Conservation (phyloP, 2,797 vertebrate genomes). For the Micrastur ruficollis region DNA sequence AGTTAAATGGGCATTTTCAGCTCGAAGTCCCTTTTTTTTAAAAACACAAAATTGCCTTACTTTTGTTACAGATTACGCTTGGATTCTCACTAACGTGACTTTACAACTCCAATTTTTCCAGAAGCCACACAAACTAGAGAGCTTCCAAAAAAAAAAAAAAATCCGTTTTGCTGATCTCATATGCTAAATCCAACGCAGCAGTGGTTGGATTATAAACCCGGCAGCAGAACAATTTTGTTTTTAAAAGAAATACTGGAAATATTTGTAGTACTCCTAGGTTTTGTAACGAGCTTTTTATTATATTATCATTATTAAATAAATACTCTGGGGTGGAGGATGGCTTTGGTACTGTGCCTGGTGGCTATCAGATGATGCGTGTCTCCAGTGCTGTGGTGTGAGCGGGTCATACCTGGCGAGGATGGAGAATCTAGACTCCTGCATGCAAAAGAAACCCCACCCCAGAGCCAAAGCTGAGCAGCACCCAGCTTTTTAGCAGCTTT, state of each 20-base stretch:
- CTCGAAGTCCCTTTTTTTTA: neutral
- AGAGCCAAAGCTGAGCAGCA: neutral
- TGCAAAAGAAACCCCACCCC: neutral
- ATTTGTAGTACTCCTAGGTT: slow-evolving; percentile 22
- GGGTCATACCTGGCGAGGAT: neutral
- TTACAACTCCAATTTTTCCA: slow-evolving; percentile 9
- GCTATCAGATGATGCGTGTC: neutral
- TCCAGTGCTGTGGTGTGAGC: neutral
- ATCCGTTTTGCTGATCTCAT: neutral
- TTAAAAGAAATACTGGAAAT: slow-evolving; percentile 26
- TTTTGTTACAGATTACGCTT: slow-evolving; percentile 48
- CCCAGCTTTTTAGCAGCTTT: neutral
- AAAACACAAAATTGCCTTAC: slow-evolving; percentile 52
- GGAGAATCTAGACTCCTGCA: neutral
- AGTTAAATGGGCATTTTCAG: slow-evolving; percentile 32
- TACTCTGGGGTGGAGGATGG: neutral
- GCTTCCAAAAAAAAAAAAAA: neutral
- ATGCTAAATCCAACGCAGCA: neutral
- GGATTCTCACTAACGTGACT: neutral
- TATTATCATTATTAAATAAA: neutral
- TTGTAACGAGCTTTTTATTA: slow-evolving; percentile 18
- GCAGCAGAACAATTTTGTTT: slow-evolving; percentile 25
- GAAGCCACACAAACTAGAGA: neutral
- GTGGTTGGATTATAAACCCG: neutral
- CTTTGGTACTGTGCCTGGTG: neutral